Percentiles rank a stretch among this genome's conserved stretches.
phyloP scores from a whole-genome alignment of 2,797 vertebrate species.

The Aphelocoma californica region DNA sequence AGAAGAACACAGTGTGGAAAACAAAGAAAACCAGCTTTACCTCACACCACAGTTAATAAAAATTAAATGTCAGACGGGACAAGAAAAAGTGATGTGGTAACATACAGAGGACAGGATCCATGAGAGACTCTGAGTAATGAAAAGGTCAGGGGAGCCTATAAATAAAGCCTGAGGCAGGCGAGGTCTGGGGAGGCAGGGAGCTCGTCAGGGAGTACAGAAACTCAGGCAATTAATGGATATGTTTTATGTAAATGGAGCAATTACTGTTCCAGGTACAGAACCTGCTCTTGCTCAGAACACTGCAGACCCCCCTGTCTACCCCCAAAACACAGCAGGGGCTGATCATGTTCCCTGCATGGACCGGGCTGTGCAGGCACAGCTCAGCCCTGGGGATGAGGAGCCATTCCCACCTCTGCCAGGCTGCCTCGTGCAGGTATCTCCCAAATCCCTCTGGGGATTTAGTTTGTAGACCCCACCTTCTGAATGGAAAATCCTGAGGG shows the following conservation, averaged over 20 bases:
- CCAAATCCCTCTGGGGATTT: background rate
- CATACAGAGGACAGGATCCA: conserved; percentile 30
- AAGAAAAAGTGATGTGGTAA: conserved; percentile 40
- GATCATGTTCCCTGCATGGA: fast-evolving
- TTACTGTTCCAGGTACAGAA: background rate
- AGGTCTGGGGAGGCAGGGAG: background rate
- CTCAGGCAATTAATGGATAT: background rate
- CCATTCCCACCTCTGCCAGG: background rate
- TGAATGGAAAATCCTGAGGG: background rate
- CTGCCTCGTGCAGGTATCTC: background rate
- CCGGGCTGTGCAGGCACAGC: background rate
- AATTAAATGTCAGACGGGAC: conserved; percentile 48
- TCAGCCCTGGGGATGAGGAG: background rate
- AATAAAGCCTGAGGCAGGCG: conserved; percentile 14
- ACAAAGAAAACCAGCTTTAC: conserved; percentile 36
- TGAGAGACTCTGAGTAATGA: conserved; percentile 16
- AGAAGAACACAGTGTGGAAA: background rate
- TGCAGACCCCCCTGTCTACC: background rate
- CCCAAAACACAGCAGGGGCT: background rate
- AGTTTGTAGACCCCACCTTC: background rate
- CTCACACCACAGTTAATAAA: conserved; percentile 43
- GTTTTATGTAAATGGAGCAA: background rate
- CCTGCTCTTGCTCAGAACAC: background rate
- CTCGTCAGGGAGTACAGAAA: background rate
- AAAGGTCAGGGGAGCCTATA: conserved; percentile 58